Evolutionary conservation across 2,797 vertebrate species (phyloP).

Genomic region (Acrossocheilus fasciatus): DNA sequence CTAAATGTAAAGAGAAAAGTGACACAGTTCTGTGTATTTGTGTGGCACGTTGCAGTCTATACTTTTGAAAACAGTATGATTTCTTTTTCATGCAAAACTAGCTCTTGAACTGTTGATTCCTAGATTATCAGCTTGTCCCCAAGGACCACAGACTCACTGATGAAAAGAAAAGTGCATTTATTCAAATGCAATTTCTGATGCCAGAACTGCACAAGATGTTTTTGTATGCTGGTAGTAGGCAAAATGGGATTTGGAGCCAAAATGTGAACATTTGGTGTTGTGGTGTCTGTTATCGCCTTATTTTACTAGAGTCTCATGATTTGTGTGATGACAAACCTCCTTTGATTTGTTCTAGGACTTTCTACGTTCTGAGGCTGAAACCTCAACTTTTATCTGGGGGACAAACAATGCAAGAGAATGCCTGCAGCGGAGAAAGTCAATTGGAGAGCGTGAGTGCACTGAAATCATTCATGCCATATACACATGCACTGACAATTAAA

Average conservation of each 20-base stretch:
- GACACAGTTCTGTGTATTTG: background rate
- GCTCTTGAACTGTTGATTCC: slow-evolving; percentile 17
- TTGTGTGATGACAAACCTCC: slow-evolving; percentile 6
- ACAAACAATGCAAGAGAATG: slow-evolving; percentile 62
- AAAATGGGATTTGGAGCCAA: background rate
- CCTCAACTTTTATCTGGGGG: slow-evolving; percentile 28
- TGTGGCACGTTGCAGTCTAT: background rate
- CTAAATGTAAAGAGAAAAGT: slow-evolving; percentile 21
- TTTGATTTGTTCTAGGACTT: slow-evolving; percentile 49
- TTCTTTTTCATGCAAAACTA: slow-evolving; percentile 3
- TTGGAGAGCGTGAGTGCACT: slow-evolving; percentile 61
- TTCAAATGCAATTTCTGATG: slow-evolving; percentile 4
- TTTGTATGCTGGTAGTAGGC: background rate
- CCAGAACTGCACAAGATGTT: background rate
- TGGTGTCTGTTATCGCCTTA: background rate
- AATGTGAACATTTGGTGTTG: background rate
- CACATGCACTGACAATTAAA: slow-evolving; percentile 4
- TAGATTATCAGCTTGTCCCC: slow-evolving; percentile 18
- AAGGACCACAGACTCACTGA: background rate
- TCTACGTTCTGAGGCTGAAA: slow-evolving; percentile 19
- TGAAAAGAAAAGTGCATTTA: slow-evolving; percentile 10
- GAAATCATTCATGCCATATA: background rate
- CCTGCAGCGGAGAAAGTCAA: slow-evolving; percentile 55
- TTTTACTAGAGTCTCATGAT: background rate
- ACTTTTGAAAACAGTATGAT: background rate